Conservation (phyloP, 2,888 invertebrate species). For the Acanthopleura granulata region DNA sequence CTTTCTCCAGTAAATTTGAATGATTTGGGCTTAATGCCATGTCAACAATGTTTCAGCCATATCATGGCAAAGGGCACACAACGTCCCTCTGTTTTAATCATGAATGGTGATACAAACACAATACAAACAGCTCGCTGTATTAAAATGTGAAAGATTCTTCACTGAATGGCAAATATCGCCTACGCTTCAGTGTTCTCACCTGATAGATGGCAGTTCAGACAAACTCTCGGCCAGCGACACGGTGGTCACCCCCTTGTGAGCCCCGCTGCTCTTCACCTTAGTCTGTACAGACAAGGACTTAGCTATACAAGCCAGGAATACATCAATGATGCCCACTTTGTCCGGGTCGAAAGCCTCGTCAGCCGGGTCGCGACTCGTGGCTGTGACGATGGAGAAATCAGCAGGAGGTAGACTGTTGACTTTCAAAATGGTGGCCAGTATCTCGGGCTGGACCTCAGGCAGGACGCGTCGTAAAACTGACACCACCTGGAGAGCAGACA, state of each 20-base stretch:
- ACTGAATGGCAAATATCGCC: no score
- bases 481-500: constrained; percentile 76
- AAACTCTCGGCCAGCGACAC: constrained; percentile 73
- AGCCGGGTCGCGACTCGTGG: constrained; percentile 55
- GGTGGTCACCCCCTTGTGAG: constrained; percentile 70
- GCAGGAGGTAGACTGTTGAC: constrained; percentile 80
- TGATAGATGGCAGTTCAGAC: constrained; percentile 30
- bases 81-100: no score
- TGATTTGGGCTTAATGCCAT: no score
- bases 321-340: constrained; percentile 84
- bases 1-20: no score
- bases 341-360: constrained; percentile 64
- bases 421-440: constrained; percentile 83
- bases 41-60: no score
- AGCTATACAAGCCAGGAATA: constrained; percentile 90
- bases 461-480: constrained; percentile 88
- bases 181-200: no score
- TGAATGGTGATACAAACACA: no score
- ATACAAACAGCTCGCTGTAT: no score
- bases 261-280: constrained; percentile 79
- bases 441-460: constrained; percentile 89
- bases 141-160: no score
- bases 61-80: no score
- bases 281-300: constrained; percentile 92
- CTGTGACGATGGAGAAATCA: constrained; percentile 82